Percentiles rank a stretch among this genome's conserved stretches.
These are phyloP conservation scores for Spodoptera frugiperda DNA, from an alignment of 1,140 invertebrate species.

Conservation along the genomic window DNA sequence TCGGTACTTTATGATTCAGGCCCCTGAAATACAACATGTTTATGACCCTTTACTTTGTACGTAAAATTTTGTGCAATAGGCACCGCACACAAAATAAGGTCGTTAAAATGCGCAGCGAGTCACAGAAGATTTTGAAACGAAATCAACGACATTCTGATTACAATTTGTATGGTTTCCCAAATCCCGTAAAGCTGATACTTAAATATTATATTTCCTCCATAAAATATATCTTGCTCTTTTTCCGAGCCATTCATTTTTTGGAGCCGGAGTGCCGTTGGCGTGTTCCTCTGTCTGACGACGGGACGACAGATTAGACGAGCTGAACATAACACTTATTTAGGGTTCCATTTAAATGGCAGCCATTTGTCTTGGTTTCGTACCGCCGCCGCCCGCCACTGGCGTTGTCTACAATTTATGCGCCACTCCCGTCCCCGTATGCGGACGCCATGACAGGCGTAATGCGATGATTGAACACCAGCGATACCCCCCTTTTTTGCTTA, in stretches of 20 bases:
- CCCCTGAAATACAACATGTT: not conserved
- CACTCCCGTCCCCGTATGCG: slow-evolving; percentile 23
- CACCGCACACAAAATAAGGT: not conserved
- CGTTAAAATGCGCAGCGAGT: not conserved
- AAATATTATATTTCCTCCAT: not conserved
- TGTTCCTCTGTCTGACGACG: not conserved
- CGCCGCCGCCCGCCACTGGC: not conserved
- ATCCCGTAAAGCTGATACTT: too few species aligned
- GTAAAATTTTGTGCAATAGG: slow-evolving; percentile 1
- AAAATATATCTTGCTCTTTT: not conserved
- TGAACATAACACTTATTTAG: slow-evolving; percentile 33
- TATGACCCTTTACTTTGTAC: slow-evolving; percentile 20
- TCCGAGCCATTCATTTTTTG: too few species aligned
- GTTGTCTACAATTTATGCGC: slow-evolving; percentile 37
- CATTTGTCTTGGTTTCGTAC: slow-evolving; percentile 34
- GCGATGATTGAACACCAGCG: slow-evolving; percentile 37
- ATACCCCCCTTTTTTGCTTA: slow-evolving; percentile 29
- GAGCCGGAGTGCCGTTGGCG: not conserved
- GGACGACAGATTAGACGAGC: slow-evolving; percentile 6
- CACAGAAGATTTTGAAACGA: not conserved
- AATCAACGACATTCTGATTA: too few species aligned
- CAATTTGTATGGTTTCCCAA: too few species aligned
- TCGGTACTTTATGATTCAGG: slow-evolving; percentile 3
- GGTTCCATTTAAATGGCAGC: slow-evolving; percentile 28
- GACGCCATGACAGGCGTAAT: slow-evolving; percentile 37